A percentile compares a stretch with the other conserved stretches of the same genome.
phyloP scores from a whole-genome alignment of 2,113 vertebrate genomes.

The Ctenodactylus gundi region DNA sequence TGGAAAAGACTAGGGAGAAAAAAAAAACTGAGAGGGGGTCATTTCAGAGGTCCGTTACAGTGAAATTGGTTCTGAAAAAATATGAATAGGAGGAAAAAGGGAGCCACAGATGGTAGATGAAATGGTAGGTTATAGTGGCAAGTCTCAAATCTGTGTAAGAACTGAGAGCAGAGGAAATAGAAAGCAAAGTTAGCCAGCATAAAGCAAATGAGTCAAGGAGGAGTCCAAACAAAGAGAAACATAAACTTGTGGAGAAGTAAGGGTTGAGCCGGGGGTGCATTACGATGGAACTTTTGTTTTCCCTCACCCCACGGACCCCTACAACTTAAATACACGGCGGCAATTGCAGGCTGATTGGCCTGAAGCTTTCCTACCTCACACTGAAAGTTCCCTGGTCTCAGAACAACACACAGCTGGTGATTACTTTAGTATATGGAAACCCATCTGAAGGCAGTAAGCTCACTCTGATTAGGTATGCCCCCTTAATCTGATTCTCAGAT shows the following conservation, averaged over 20 bases:
- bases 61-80: background rate
- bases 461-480: too few species aligned
- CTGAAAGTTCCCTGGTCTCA: background rate
- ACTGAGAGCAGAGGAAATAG: background rate
- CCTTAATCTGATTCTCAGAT: background rate
- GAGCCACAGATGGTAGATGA: background rate
- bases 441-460: background rate
- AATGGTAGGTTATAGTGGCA: background rate
- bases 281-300: background rate
- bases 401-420: background rate
- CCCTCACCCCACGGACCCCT: accelerated
- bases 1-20: background rate
- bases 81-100: background rate
- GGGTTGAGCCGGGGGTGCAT: too few species aligned
- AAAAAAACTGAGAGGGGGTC: background rate
- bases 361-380: too few species aligned
- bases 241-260: accelerated
- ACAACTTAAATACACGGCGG: accelerated
- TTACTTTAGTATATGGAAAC: background rate
- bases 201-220: background rate
- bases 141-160: background rate
- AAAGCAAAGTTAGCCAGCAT: background rate
- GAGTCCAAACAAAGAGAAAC: accelerated
- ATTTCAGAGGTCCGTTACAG: background rate
- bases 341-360: background rate